Evolutionary conservation across 92 coral and sea anemone species (phyloP).

Genomic region (Micromussa lordhowensis): DNA sequence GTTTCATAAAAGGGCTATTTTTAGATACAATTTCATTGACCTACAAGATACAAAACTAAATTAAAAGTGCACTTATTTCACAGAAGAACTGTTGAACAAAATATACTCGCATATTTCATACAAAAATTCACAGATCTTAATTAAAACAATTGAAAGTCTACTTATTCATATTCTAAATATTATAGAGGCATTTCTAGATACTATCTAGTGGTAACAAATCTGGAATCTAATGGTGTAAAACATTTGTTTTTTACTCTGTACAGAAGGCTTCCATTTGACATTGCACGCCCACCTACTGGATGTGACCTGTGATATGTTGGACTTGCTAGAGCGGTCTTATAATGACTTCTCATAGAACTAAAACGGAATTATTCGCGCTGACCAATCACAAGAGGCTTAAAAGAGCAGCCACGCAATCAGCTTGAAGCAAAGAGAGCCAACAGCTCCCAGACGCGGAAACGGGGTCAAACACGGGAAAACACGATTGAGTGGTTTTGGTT

Average conservation of each 20-base stretch:
- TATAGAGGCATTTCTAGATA: background rate
- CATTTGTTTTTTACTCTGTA: constrained; percentile 19
- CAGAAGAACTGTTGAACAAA: constrained; percentile 11
- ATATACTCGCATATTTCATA: constrained; percentile 45
- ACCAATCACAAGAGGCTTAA: background rate
- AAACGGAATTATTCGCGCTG: background rate
- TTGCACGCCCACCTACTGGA: background rate
- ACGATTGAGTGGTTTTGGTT: background rate
- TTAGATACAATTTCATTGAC: constrained; percentile 17
- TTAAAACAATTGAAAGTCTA: constrained; percentile 20
- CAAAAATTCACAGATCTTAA: constrained; percentile 12
- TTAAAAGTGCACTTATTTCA: constrained; percentile 24
- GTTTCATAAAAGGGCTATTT: background rate
- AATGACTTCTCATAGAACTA: background rate
- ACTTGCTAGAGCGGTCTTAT: background rate
- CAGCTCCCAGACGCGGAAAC: background rate
- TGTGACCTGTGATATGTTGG: background rate
- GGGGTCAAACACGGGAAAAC: constrained; percentile 1
- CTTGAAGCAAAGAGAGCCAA: background rate
- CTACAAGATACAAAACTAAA: constrained; percentile 25
- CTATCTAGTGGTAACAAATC: constrained; percentile 6
- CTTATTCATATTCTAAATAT: constrained; percentile 33
- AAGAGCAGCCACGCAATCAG: background rate
- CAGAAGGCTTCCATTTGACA: constrained; percentile 13
- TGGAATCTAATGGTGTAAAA: background rate